A percentile compares a stretch with the other conserved stretches of the same genome.
These are phyloP conservation scores for Drosophila busckii DNA, from an alignment of 1,140 invertebrate genomes.

Conservation along the genomic window DNA sequence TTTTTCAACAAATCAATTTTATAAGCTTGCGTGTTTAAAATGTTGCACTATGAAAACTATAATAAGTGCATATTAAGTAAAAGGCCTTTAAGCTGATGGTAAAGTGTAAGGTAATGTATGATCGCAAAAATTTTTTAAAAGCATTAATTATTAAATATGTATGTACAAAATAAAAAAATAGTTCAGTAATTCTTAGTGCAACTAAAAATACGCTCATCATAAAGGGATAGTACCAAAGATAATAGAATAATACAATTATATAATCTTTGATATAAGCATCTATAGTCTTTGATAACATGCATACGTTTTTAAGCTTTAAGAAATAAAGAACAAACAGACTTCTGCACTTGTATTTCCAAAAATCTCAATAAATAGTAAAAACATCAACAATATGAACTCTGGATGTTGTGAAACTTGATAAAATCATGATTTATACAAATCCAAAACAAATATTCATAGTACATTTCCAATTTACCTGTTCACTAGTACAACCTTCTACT, in stretches of 20 bases:
- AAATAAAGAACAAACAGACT: too few relatives aligned
- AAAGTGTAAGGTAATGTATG: constrained; percentile 23
- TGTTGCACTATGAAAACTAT: constrained; percentile 42
- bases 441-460: constrained; percentile 38
- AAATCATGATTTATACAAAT: constrained; percentile 72
- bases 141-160: constrained; percentile 2
- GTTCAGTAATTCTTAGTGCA: constrained; percentile 67
- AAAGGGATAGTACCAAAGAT: constrained; percentile 62
- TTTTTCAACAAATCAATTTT: constrained; percentile 63
- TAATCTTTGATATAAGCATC: too few relatives aligned
- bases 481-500: too few relatives aligned
- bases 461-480: too few relatives aligned
- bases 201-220: constrained; percentile 30
- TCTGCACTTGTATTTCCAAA: constrained; percentile 35
- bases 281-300: too few relatives aligned
- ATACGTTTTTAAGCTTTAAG: too few relatives aligned
- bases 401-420: constrained; percentile 79
- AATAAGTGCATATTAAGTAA: constrained; percentile 38
- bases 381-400: constrained; percentile 77
- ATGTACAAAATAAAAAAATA: constrained; percentile 46
- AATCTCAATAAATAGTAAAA: constrained; percentile 48
- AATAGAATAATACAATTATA: constrained; percentile 48
- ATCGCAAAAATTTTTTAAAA: constrained; percentile 23
- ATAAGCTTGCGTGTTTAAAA: constrained; percentile 78
- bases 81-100: constrained; percentile 9